Percentiles rank a stretch among this genome's conserved stretches.
Evolutionary conservation across 1,140 invertebrate genomes (phyloP).

Genomic region (Nebria ingens): DNA sequence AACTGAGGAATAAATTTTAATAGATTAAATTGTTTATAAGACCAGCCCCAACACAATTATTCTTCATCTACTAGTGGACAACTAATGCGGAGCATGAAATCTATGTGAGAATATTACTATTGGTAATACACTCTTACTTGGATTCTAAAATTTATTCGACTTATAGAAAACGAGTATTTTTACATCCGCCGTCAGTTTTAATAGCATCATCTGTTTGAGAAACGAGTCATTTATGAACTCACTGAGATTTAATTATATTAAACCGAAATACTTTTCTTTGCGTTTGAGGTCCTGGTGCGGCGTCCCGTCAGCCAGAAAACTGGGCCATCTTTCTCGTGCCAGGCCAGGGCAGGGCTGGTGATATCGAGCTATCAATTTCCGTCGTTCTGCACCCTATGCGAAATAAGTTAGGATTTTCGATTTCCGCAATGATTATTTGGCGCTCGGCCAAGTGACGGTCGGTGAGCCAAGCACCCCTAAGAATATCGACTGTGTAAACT

Average conservation of each 20-base stretch:
- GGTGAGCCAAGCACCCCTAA: not conserved
- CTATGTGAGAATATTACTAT: too few relatives aligned
- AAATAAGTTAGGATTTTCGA: slow-evolving; percentile 28
- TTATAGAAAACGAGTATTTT: not conserved
- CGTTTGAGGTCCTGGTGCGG: too few relatives aligned
- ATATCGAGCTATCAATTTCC: slow-evolving; percentile 18
- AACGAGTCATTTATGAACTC: not conserved
- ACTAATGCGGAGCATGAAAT: too few relatives aligned
- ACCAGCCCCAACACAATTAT: too few relatives aligned
- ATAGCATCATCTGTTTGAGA: slow-evolving; percentile 1
- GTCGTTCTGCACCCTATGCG: slow-evolving; percentile 19
- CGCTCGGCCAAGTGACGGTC: slow-evolving; percentile 17
- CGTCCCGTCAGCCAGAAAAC: not conserved
- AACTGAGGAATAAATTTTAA: too few relatives aligned
- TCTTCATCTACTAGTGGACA: too few relatives aligned
- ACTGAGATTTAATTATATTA: slow-evolving; percentile 9
- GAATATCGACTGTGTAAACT: slow-evolving; percentile 4
- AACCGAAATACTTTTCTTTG: not conserved
- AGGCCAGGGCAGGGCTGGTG: slow-evolving; percentile 2
- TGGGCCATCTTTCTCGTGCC: slow-evolving; percentile 1
- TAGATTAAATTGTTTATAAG: too few relatives aligned
- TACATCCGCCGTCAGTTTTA: not conserved
- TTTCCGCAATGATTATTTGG: slow-evolving; percentile 29
- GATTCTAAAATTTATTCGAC: too few relatives aligned
- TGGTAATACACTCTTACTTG: too few relatives aligned